A percentile compares a stretch with the other conserved stretches of the same genome.
Conservation (phyloP, 2,113 vertebrate species). For the Osmerus mordax region DNA sequence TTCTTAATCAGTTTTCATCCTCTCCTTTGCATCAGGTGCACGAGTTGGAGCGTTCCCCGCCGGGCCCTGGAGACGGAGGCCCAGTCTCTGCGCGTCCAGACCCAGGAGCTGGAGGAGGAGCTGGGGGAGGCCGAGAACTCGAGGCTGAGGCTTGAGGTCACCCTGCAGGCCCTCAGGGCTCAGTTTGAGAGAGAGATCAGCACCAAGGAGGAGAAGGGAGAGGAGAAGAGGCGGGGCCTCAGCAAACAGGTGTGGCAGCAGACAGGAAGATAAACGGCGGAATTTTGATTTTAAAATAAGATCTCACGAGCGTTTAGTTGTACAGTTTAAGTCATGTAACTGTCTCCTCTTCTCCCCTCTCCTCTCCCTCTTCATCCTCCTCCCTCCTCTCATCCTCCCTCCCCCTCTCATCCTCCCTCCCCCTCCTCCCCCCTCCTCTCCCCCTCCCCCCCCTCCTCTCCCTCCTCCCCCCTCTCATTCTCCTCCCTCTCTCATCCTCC, state of each 20-base stretch:
- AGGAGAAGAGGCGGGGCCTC: conserved; percentile 76
- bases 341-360: no score
- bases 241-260: conserved; percentile 71
- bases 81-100: conserved; percentile 76
- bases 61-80: conserved; percentile 78
- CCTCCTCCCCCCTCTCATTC: no score
- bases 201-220: conserved; percentile 74
- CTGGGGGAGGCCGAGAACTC: conserved; percentile 62
- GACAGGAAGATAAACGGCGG: neutral
- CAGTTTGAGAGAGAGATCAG: conserved; percentile 77
- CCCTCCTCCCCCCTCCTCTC: no score
- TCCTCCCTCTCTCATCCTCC: neutral
- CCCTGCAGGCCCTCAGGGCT: conserved; percentile 75
- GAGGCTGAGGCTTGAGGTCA: conserved; percentile 74
- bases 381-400: no score
- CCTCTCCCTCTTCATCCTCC: no score
- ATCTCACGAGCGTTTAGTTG: no score
- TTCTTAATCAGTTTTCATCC: neutral
- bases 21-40: conserved; percentile 73
- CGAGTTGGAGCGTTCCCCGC: conserved; percentile 80
- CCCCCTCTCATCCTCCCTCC: no score
- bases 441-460: no score
- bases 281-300: no score
- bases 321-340: no score
- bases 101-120: conserved; percentile 71